Base-by-base conservation (phyloP, 1,140 invertebrate genomes). In the Schlechtendalia chinensis region DNA sequence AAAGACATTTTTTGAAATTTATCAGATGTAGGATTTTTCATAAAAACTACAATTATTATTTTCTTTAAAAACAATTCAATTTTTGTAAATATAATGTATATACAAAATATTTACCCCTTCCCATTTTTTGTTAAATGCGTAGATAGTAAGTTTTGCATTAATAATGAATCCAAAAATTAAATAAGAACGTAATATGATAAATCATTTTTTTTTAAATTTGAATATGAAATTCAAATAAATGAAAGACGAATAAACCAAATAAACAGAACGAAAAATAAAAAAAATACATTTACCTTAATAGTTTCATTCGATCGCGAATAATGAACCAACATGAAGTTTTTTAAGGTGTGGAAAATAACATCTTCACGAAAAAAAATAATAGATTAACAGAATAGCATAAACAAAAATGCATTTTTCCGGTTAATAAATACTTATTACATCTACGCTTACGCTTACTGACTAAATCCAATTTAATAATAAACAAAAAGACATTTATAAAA, bases 181-280 rank as follows among this genome's bases (percentile, higher is more conserved):
- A 39, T 39, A 39, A 39, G 32, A 8, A 4, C 32, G 32, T 39
- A n/a, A n/a, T n/a, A n/a, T n/a, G n/a, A n/a, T n/a, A 39, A 39
- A 39, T 39, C 32, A 39, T 5, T 29, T 19, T 61, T 17, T 17
- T 24, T 24, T 5, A 59, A 27, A 24, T 59, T 17, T 27, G 5
- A 29, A 61, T 61, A 27, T 63, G 17, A 63, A 29, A 63, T 63
- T 63, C 19, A 63, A 63, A 16, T 32, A 63, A 63, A 29, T 19
- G 29, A 32, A n/a, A 27, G 0, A 63, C 16, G 16, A 61, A 27
- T 16, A 29, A 29, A 10, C 29, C 27, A 29, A 63, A 61, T 29
- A 29, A 61, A 61, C 19, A 29, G 27, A 19, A 32, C 6, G 47
- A 50, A 14, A 32, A 63, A 63, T 29, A 4, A 5, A 16, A 17